Conservation (phyloP, 2,113 vertebrate species). For the Rhineura floridana region DNA sequence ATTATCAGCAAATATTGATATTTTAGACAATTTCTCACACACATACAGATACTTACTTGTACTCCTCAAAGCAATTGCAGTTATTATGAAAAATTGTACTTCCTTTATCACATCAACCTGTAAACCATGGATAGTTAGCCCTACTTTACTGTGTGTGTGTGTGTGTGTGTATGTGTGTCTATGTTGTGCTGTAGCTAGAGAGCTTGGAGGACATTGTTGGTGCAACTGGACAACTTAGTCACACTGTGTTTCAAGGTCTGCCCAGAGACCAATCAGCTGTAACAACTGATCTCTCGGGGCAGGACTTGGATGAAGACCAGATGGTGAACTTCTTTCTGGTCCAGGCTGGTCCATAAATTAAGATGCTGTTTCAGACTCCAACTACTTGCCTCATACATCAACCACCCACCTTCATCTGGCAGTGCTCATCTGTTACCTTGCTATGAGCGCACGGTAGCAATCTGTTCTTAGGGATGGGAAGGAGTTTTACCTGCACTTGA, state of each 20-base stretch:
- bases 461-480: too few relatives aligned
- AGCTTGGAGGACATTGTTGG: neutral
- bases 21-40: neutral
- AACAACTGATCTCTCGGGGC: neutral
- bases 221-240: neutral
- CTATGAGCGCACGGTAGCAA: too few relatives aligned
- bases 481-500: too few relatives aligned
- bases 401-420: neutral
- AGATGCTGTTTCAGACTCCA: neutral
- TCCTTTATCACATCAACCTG: neutral
- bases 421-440: neutral
- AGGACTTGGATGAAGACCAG: too few relatives aligned
- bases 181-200: too few relatives aligned
- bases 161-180: too few relatives aligned
- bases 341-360: neutral
- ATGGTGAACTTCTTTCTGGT: neutral
- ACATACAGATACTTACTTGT: neutral
- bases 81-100: neutral
- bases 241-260: neutral
- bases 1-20: neutral
- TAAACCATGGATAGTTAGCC: neutral
- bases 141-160: too few relatives aligned
- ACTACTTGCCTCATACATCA: too few relatives aligned
- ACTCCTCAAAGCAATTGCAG: neutral
- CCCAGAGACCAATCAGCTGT: neutral